Conservation (phyloP, 2,888 invertebrate genomes). For the Trichacis sp. region DNA sequence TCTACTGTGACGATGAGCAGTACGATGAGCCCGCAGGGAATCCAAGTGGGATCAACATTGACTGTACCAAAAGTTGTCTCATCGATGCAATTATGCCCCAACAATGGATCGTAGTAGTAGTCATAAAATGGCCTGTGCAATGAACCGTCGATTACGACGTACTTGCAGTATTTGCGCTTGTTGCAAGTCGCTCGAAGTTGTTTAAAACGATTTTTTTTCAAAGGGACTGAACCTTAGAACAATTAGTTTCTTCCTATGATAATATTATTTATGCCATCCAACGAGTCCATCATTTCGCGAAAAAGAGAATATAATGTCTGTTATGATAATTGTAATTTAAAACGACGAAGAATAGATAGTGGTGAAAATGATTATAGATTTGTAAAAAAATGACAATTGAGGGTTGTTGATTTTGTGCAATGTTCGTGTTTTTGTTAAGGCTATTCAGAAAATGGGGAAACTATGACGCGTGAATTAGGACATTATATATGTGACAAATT, state of each 20-base stretch:
- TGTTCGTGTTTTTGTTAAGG: too few species aligned
- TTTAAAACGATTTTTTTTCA: not conserved
- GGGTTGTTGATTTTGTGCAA: too few species aligned
- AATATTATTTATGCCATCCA: not conserved
- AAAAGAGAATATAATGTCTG: constrained; percentile 1
- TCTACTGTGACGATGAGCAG: constrained; percentile 61
- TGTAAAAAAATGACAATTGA: too few species aligned
- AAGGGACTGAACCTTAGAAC: not conserved
- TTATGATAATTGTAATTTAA: not conserved
- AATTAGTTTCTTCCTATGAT: not conserved
- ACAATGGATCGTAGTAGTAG: constrained; percentile 56
- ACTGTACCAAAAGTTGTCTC: constrained; percentile 59
- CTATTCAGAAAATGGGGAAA: too few species aligned
- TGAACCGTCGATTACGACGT: not conserved
- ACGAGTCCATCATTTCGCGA: not conserved
- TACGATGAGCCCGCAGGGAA: constrained; percentile 46
- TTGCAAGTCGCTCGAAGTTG: too few species aligned
- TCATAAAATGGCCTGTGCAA: too few species aligned
- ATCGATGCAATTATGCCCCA: constrained; percentile 51
- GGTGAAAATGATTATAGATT: not conserved
- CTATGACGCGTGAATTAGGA: too few species aligned
- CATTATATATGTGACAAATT: too few species aligned
- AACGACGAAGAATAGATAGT: not conserved
- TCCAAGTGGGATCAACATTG: constrained; percentile 50
- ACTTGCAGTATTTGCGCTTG: not conserved